Base-by-base conservation (phyloP, 1,140 invertebrate species). In the Temnothorax curvispinosus region DNA sequence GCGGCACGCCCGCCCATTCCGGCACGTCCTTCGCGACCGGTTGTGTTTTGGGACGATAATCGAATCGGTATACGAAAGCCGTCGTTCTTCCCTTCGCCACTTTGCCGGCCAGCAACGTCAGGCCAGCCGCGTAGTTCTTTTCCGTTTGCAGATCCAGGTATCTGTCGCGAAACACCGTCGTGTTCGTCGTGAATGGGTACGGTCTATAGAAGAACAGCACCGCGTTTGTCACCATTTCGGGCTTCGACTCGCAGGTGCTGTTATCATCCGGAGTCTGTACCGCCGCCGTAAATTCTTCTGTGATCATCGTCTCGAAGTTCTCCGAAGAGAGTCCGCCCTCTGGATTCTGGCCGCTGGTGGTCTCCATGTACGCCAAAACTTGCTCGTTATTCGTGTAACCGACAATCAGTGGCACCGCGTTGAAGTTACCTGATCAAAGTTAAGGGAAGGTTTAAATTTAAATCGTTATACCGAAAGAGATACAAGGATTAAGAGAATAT, bases 311-410 rank as follows among this genome's bases (percentile, higher is more conserved):
- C 75, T 97, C 96, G 86, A 97, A 97, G 85, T 97, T 96, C 89
- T 87, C 94, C 92, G 87, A 94, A 94, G 82, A 96, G 93, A 91
- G 93, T 94, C 89, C 96, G 27, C 93, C 96, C 32, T 96, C 96
- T 1, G 95, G 94, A 50, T 96, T 96, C 71, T 96, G 96, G 32
- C 96, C 96, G 27, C 96, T 96, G 1, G 97, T 90, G 15, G 96
- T 92, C 41, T 95, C 94, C n/a, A 93, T 93, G 21, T 94, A 94
- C 11, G 94, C 94, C 7, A 98, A 92, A 27, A 96, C 97, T 87
- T 98, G 97, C 93, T 98, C 97, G 96, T 98, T 98, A 89, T 97
- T 97, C 0, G 97, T 98, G 81, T 96, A 98, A 1, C 97, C 98
- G 5, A 96, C 96, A 69, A 98, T 94, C 11, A 98, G 89, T 0